Base-by-base conservation (phyloP, 2,797 vertebrate genomes). In the Buphagus erythrorhynchus region DNA sequence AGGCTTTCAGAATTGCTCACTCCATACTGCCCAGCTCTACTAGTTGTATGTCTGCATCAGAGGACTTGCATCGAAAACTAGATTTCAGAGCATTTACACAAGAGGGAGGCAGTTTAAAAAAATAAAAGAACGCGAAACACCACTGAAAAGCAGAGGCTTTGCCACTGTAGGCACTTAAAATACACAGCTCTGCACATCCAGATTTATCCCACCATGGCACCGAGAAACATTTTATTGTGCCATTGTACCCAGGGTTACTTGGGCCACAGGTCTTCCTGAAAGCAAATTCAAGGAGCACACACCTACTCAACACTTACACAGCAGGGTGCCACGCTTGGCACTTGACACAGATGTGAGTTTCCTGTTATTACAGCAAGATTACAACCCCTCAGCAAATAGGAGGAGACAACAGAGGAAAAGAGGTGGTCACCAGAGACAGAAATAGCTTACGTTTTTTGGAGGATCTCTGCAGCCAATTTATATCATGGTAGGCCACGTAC, bases 401-500 rank as follows among this genome's bases (percentile, higher is more conserved):
- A 69, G 18, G 14, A 79, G 35, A 69, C 26, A 72, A 42, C 4
- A 54, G 26, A 57, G 9, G 10, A 36, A 61, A 90, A 59, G 36
- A 86, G 21, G 9, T 43, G 10, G 18, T 21, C 51, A 10, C 9
- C 7, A 52, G 46, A 76, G 29, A 33, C 0, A 72, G 31, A 40
- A 87, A 66, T 13, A 71, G 9, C 12, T 54, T 6, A 8, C 16
- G 14, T 15, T 2, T 62, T 86, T 52, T 42, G 13, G 33, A 62
- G 36, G 62, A 26, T n/a, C 43, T 74, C 25, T 2, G 7, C 7
- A 54, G 58, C 3, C 25, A 21, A 1, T 36, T 29, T 26, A 8
- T 36, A 15, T 25, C 2, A 0, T 9, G 20, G 49, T 18, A 55
- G 57, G 31, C 71, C 61, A 35, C 0, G 2, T 14, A 29, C 21